Evolutionary conservation across 35 echinoderm and acorn worm genomes (phyloP).

Genomic region (Chiridota heheva): DNA sequence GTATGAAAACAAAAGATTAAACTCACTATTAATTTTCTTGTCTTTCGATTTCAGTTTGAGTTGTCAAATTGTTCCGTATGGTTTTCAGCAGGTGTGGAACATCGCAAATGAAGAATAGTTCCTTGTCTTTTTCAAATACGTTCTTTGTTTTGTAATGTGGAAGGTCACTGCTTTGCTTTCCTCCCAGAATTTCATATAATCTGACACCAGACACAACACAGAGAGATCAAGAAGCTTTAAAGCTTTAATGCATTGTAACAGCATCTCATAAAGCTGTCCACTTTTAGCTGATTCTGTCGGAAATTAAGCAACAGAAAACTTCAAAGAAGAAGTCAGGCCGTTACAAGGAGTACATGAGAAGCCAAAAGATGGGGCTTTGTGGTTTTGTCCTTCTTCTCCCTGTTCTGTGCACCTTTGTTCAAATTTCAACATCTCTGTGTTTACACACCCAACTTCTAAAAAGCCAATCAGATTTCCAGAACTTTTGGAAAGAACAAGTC

Average conservation of each 20-base stretch:
- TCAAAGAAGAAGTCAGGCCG: constrained; percentile 25
- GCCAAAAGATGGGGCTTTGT: too few species aligned
- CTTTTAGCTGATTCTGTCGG: background rate
- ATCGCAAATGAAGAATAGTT: constrained; percentile 32
- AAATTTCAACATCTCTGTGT: constrained; percentile 19
- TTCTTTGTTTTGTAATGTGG: constrained; percentile 9
- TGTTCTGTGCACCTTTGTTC: background rate
- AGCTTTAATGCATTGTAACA: background rate
- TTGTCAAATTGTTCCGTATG: constrained; percentile 24
- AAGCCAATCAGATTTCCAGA: constrained; percentile 42
- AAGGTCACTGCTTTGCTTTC: too few species aligned
- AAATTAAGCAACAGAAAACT: constrained; percentile 39
- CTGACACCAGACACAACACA: constrained; percentile 10
- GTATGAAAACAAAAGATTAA: background rate
- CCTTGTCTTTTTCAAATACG: background rate
- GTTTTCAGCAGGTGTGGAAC: constrained; percentile 35
- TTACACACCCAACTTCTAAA: constrained; percentile 11
- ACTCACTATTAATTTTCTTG: constrained; percentile 33
- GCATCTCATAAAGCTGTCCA: background rate
- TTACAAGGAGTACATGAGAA: constrained; percentile 31
- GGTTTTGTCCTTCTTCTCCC: background rate
- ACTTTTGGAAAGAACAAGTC: constrained; percentile 31
- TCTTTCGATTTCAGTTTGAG: constrained; percentile 1
- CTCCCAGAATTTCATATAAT: constrained; percentile 22
- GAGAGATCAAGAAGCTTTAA: constrained; percentile 14